Percentiles rank a stretch among this genome's conserved stretches.
These are phyloP conservation scores for Heterodera carotae DNA, from an alignment of 1,140 invertebrate species.

Conservation along the genomic window DNA sequence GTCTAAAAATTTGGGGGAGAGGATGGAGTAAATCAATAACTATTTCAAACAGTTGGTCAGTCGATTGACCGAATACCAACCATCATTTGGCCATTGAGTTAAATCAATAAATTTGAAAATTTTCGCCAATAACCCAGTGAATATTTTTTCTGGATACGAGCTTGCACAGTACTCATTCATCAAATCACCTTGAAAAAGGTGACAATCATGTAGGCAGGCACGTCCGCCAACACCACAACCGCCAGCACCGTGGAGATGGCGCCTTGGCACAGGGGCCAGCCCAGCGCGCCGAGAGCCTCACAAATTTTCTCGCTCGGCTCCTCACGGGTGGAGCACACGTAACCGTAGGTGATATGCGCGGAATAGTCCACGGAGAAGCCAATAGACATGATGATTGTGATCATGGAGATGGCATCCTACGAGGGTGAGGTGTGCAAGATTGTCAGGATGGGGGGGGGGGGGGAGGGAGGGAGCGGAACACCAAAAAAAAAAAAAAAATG, in stretches of 20 bases:
- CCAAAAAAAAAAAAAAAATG: too few species aligned
- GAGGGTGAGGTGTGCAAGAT: too few species aligned
- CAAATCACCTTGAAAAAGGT: constrained; percentile 94
- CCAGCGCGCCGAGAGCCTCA: constrained; percentile 83
- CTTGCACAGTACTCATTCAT: constrained; percentile 77
- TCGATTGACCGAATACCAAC: too few species aligned
- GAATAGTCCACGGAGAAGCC: constrained; percentile 97
- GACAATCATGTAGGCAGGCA: constrained; percentile 92
- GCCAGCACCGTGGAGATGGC: constrained; percentile 88
- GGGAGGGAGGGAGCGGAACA: too few species aligned
- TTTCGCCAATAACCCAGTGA: too few species aligned
- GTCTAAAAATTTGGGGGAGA: too few species aligned
- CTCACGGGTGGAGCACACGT: constrained; percentile 79
- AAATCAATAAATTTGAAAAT: too few species aligned
- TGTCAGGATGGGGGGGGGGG: too few species aligned
- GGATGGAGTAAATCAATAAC: constrained; percentile 70
- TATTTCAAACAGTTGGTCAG: too few species aligned
- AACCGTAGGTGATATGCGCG: constrained; percentile 94
- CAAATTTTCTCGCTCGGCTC: constrained; percentile 78
- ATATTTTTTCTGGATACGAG: constrained; percentile 68
- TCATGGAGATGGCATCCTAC: constrained; percentile 92
- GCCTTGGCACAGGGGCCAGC: constrained; percentile 80
- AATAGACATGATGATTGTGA: constrained; percentile 96
- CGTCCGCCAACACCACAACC: constrained; percentile 81
- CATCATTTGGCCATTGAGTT: too few species aligned